These are phyloP conservation scores for Trematomus loennbergii DNA, from an alignment of 2,113 vertebrate genomes.

Conservation along the genomic window DNA sequence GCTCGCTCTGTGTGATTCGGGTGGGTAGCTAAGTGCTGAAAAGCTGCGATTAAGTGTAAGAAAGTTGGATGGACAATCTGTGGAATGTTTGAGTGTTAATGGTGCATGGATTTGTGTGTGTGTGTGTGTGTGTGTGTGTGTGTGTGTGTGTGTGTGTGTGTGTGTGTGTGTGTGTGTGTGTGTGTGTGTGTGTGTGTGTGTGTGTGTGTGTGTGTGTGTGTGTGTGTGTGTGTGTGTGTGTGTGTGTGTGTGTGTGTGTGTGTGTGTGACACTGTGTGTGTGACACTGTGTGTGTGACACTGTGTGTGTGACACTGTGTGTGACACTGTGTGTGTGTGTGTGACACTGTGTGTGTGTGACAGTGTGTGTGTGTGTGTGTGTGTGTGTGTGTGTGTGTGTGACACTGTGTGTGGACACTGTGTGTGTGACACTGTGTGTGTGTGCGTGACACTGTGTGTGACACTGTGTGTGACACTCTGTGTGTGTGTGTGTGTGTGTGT, in stretches of 20 bases:
- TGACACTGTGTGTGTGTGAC: no score
- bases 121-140: constrained; percentile 20
- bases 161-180: constrained; percentile 9
- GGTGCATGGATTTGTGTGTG: constrained; percentile 4
- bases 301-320: no score
- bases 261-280: no score
- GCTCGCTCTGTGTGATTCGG: constrained; percentile 34
- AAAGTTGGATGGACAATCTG: constrained; percentile 51
- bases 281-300: no score
- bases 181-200: constrained; percentile 22
- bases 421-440: no score
- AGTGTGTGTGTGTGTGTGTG: no score
- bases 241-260: constrained; percentile 22
- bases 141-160: constrained; percentile 23
- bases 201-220: constrained; percentile 8
- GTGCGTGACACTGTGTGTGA: no score
- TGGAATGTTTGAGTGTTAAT: constrained; percentile 44
- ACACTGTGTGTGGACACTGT: no score
- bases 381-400: no score
- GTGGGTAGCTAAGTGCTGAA: constrained; percentile 53
- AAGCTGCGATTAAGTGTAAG: constrained; percentile 53
- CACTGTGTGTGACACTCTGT: no score
- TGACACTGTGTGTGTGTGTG: no score
- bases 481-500: no score
- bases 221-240: constrained; percentile 11